phyloP scores from a whole-genome alignment of 2,797 vertebrate genomes.

The Coregonus sp. region DNA sequence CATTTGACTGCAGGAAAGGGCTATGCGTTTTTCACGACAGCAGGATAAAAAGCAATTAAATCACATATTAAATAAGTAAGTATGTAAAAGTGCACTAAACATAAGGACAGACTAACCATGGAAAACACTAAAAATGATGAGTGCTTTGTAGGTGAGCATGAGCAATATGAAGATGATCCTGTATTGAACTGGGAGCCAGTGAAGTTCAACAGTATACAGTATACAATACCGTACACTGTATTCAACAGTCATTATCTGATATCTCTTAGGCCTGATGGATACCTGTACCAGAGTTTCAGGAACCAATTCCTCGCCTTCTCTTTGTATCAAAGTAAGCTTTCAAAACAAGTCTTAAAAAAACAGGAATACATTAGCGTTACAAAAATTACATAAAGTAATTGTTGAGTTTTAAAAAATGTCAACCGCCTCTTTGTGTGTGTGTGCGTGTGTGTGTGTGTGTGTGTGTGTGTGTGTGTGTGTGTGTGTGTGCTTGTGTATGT shows the following conservation, averaged over 20 bases:
- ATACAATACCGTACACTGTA: neutral
- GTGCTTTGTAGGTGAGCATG: no score
- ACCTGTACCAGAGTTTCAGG: slow-evolving; percentile 90
- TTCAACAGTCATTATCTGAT: neutral
- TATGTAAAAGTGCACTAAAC: no score
- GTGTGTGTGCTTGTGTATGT: neutral
- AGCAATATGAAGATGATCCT: no score
- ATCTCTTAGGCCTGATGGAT: slow-evolving; percentile 85
- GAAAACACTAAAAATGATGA: no score
- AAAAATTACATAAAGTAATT: neutral
- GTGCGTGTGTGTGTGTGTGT: no score
- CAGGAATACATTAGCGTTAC: neutral
- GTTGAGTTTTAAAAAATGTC: neutral
- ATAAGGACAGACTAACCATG: no score
- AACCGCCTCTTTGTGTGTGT: neutral
- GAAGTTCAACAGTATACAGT: no score
- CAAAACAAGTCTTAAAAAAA: neutral
- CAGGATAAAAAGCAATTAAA: no score
- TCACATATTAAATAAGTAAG: no score
- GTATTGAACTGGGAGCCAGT: no score
- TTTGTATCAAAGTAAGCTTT: slow-evolving; percentile 92
- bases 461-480: neutral
- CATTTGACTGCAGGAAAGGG: no score
- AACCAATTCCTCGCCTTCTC: slow-evolving; percentile 93
- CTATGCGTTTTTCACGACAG: no score